Conservation (phyloP, 2,797 vertebrate genomes). For the Fundulus diaphanus region DNA sequence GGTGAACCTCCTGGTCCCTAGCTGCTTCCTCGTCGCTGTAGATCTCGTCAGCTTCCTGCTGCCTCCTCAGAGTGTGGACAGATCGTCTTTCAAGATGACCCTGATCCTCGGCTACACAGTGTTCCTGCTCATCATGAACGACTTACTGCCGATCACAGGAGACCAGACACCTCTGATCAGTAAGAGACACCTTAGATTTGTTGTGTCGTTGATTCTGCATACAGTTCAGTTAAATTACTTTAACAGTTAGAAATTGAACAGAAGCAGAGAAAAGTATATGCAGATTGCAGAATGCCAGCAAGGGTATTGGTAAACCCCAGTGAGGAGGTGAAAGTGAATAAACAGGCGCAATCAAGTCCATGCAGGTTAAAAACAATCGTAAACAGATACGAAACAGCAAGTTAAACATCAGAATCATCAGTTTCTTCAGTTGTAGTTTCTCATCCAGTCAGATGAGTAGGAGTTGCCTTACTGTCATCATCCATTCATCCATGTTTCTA, state of each 20-base stretch:
- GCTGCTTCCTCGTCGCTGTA: constrained; percentile 81
- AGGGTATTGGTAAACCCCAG: background rate
- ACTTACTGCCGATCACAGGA: constrained; percentile 78
- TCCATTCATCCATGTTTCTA: background rate
- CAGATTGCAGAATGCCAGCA: background rate
- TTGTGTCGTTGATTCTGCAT: background rate
- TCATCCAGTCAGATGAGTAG: background rate
- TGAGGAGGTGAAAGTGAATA: background rate
- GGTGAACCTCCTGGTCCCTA: constrained; percentile 82
- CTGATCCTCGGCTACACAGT: constrained; percentile 83
- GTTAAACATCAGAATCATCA: background rate
- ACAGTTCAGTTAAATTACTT: background rate
- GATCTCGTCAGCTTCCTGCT: constrained; percentile 85
- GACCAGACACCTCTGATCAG: constrained; percentile 78
- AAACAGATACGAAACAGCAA: background rate
- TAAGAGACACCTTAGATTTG: constrained; percentile 41
- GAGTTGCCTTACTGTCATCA: background rate
- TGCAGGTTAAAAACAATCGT: background rate
- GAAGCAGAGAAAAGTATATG: background rate
- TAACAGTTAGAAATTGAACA: background rate
- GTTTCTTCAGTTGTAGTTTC: background rate
- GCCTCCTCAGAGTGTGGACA: constrained; percentile 71
- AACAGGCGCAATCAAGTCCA: background rate
- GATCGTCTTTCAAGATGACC: constrained; percentile 83
- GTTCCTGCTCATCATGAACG: constrained; percentile 83